Base-by-base conservation (phyloP, 2,888 invertebrate species). In the Criorhina ranunculi region DNA sequence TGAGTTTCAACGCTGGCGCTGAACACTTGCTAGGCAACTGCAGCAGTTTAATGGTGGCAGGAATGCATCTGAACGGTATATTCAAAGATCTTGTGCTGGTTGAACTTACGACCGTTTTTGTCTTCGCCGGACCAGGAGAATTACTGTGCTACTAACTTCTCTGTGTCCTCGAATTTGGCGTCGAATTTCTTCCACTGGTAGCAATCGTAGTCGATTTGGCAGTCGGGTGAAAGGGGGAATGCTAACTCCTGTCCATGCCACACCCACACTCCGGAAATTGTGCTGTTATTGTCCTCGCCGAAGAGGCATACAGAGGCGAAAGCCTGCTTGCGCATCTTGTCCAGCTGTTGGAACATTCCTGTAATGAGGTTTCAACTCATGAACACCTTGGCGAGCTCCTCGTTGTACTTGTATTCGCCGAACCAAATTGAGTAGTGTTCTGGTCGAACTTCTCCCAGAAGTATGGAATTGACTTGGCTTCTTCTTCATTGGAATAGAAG, bases 71-170 rank as follows among this genome's bases (percentile, higher is more conserved):
- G 9, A 19, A n/a, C 7, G 15, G 75, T 90, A 94, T 95, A 99
- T 94, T 99, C 99, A 94, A 99, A 99, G 93, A 99, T 96, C 94
- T 99, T 99, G 92, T 99, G 99, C 94, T 99, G 98, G 93, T 98
- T 98, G 94, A 99, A 98, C 91, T 95, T 94, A 91, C 98, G 96
- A 79, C 98, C 99, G 64, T 94, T 92, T 91, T 96, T 96, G 92
- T 99, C 98, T 17, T 93, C 92, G 86, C 98, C 98, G 88, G 94
- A 93, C 98, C 98, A 98, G 49, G 96, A 94, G 92, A 99, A 96
- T 93, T 98, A 99, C 89, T 98, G 95, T 87, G 95, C 93, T 11
- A 99, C 97, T 73, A 98, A 91, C 88, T 95, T 94, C 93, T 98
- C 98, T 69, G 98, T 98, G 89, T 96, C 95, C 73, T 94, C 94